Base-by-base conservation (phyloP, 2,797 vertebrate species). In the Amphiprion clarkii region DNA sequence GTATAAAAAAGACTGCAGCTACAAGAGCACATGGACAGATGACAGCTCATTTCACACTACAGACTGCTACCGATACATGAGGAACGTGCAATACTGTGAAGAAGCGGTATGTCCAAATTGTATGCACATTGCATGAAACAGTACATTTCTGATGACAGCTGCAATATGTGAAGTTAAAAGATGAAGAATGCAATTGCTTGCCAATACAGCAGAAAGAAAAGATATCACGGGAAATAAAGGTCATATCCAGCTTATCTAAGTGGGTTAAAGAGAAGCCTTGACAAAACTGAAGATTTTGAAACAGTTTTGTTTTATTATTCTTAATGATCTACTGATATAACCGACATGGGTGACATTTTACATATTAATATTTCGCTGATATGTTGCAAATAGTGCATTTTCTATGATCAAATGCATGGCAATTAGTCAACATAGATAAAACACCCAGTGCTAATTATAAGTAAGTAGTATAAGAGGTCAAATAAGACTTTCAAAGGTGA, bases 321-420 rank as follows among this genome's bases (percentile, higher is more conserved):
- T 82, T 76, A 85, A 86, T 81, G 29, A 74, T 62, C 56, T 71
- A 70, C 40, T 67, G 4, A 48, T 71, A 71, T 66, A 48, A 64
- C 25, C 42, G 36, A 72, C 68, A 71, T 67, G 44, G 51, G 57
- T 79, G 70, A 81, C 67, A 75, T 36, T 66, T 67, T 67, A 74
- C 25, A 55, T 61, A 71, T 65, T 29, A 67, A 72, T 67, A 42
- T 73, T 70, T 67, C 66, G 59, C 64, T n/a, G 42, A 75, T 71
- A 67, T 75, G 67, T 72, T 71, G 68, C 69, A 68, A 76, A 83
- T 31, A 51, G 62, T 86, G 81, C 68, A 78, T 66, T 80, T 80
- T 84, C 67, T 78, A 79, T 39, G 56, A 81, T 78, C 33, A 71
- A 82, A 87, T 67, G 73, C 57, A 61, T 70, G 79, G 51, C 14